A percentile compares a stretch with the other conserved stretches of the same genome.
Conservation (phyloP, 2,888 invertebrate genomes). For the Aelia acuminata region DNA sequence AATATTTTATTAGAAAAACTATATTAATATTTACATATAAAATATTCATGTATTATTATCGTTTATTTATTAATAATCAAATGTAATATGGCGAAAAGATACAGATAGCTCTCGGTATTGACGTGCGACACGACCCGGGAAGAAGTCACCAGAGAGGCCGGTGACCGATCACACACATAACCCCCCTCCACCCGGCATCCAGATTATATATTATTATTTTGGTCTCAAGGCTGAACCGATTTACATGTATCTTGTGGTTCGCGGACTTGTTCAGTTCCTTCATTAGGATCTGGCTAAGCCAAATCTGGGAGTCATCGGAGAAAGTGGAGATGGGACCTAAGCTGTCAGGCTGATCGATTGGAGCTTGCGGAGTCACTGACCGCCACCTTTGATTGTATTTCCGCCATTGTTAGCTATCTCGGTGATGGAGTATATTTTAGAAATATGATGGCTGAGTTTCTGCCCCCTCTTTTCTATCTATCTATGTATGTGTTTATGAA, state of each 20-base stretch:
- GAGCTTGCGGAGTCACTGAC: not conserved
- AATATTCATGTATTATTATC: too few species aligned
- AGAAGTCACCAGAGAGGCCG: constrained; percentile 2
- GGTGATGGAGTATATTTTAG: not conserved
- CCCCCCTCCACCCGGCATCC: not conserved
- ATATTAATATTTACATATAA: too few species aligned
- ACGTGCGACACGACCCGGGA: not conserved
- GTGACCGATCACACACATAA: constrained; percentile 40
- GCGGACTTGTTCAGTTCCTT: constrained; percentile 8
- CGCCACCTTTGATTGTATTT: not conserved
- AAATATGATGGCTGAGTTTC: not conserved
- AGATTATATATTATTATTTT: constrained; percentile 42
- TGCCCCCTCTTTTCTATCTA: not conserved
- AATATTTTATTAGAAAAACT: too few species aligned
- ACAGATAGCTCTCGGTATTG: not conserved
- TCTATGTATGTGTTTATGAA: not conserved
- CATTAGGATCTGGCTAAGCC: not conserved
- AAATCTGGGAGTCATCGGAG: not conserved
- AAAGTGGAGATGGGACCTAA: not conserved
- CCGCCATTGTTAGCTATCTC: not conserved
- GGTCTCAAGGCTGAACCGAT: constrained; percentile 44
- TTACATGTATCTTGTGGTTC: constrained; percentile 23
- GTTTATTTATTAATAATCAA: not conserved
- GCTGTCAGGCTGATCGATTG: not conserved
- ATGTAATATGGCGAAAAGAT: not conserved